A percentile compares a stretch with the other conserved stretches of the same genome.
Conservation (phyloP, 2,888 invertebrate genomes). For the Hirtodrosophila cameraria region DNA sequence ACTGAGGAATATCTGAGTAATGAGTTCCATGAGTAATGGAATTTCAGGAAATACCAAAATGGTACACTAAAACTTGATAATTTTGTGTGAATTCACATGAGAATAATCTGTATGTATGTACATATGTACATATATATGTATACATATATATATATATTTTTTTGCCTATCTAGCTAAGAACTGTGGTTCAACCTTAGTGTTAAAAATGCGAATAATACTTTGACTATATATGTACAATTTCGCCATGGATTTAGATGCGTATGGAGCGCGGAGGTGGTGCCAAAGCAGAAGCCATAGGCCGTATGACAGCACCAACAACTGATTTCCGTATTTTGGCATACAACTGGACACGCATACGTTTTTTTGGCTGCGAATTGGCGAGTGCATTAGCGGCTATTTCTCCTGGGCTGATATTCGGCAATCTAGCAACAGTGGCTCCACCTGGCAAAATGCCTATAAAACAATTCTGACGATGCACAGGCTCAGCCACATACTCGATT, state of each 20-base stretch:
- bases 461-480: slow-evolving; percentile 81
- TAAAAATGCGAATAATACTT: background rate
- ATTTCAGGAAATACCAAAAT: no score
- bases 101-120: no score
- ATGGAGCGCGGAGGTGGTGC: slow-evolving; percentile 41
- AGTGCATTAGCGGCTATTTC: background rate
- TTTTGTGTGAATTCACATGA: no score
- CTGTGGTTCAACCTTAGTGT: slow-evolving; percentile 33
- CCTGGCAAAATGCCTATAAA: slow-evolving; percentile 75
- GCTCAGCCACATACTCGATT: slow-evolving; percentile 53
- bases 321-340: slow-evolving; percentile 14
- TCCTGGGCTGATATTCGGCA: background rate
- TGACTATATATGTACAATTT: slow-evolving; percentile 32
- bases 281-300: background rate
- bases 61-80: no score
- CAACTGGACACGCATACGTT: slow-evolving; percentile 32
- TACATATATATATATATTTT: background rate
- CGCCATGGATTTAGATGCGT: slow-evolving; percentile 40
- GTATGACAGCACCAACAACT: slow-evolving; percentile 7
- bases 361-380: slow-evolving; percentile 24
- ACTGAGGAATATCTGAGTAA: no score
- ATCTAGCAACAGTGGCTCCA: background rate
- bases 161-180: slow-evolving; percentile 29
- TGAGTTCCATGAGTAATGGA: no score
- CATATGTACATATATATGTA: background rate